Conservation (phyloP, 1,140 invertebrate genomes). For the Sycophila sp. region DNA sequence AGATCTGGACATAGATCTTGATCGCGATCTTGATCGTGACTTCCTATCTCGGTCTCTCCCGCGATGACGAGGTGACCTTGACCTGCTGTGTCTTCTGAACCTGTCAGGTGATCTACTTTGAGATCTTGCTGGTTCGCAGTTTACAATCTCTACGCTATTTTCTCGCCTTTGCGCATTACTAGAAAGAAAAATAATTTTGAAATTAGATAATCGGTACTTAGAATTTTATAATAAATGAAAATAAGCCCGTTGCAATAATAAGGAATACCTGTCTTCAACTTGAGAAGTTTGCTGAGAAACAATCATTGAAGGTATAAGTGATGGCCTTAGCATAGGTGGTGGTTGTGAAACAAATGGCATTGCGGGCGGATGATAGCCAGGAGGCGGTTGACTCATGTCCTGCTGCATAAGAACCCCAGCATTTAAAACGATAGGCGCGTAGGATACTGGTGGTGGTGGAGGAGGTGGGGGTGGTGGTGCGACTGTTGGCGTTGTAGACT, state of each 20-base stretch:
- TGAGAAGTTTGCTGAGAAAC: slow-evolving; percentile 59
- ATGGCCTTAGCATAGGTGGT: slow-evolving; percentile 50
- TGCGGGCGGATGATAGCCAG: slow-evolving; percentile 66
- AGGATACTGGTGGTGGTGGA: slow-evolving; percentile 18
- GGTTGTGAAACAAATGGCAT: slow-evolving; percentile 60
- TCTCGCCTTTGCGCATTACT: slow-evolving; percentile 55
- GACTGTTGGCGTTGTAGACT: no score
- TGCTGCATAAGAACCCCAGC: slow-evolving; percentile 56
- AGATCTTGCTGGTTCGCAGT: slow-evolving; percentile 59
- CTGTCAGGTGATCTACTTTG: slow-evolving; percentile 63
- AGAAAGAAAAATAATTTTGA: neutral
- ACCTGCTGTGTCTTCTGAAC: slow-evolving; percentile 64
- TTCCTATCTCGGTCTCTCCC: slow-evolving; percentile 74
- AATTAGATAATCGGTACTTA: neutral
- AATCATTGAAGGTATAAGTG: slow-evolving; percentile 44
- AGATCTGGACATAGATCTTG: slow-evolving; percentile 60
- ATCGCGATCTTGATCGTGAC: slow-evolving; percentile 61
- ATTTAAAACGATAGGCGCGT: neutral
- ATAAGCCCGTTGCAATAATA: slow-evolving; percentile 20
- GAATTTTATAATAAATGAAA: no score
- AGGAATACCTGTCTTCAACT: slow-evolving; percentile 52
- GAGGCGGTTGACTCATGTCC: slow-evolving; percentile 70
- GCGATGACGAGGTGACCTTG: slow-evolving; percentile 67
- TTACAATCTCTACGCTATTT: slow-evolving; percentile 65
- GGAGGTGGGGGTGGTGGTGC: slow-evolving; percentile 36